Evolutionary conservation across 2,113 vertebrate species (phyloP).

Genomic region (Merops nubicus): DNA sequence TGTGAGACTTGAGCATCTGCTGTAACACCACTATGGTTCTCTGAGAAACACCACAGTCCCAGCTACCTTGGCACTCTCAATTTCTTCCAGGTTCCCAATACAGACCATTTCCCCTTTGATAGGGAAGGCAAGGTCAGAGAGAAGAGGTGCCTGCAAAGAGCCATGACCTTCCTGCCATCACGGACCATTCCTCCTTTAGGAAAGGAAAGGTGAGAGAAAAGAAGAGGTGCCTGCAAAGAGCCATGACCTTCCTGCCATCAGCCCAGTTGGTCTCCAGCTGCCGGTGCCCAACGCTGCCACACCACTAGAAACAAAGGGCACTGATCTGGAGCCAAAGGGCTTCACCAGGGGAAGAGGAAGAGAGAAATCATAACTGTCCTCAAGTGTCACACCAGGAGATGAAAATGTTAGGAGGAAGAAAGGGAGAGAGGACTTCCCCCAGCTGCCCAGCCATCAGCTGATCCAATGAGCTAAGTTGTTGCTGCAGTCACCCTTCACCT

Average conservation of each 20-base stretch:
- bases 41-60: not conserved
- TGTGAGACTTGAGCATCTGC: not conserved
- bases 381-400: conserved; percentile 52
- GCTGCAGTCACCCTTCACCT: not conserved
- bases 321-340: conserved; percentile 74
- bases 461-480: not conserved
- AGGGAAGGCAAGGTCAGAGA: conserved; percentile 74
- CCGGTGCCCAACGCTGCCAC: conserved; percentile 52
- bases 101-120: conserved; percentile 67
- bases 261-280: conserved; percentile 80
- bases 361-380: conserved; percentile 63
- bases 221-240: conserved; percentile 50
- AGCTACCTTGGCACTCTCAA: not conserved
- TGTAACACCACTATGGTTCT: not conserved
- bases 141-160: conserved; percentile 50
- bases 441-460: not conserved
- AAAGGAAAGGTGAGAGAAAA: conserved; percentile 75
- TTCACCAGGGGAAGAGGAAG: conserved; percentile 2
- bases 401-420: conserved; percentile 57
- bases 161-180: conserved; percentile 50
- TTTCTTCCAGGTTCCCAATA: not conserved
- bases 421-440: not conserved
- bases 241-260: conserved; percentile 74
- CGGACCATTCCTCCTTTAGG: conserved; percentile 67
- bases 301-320: conserved; percentile 70